These are phyloP conservation scores for Salvelinus sp. DNA, from an alignment of 2,113 vertebrate genomes.

Conservation along the genomic window DNA sequence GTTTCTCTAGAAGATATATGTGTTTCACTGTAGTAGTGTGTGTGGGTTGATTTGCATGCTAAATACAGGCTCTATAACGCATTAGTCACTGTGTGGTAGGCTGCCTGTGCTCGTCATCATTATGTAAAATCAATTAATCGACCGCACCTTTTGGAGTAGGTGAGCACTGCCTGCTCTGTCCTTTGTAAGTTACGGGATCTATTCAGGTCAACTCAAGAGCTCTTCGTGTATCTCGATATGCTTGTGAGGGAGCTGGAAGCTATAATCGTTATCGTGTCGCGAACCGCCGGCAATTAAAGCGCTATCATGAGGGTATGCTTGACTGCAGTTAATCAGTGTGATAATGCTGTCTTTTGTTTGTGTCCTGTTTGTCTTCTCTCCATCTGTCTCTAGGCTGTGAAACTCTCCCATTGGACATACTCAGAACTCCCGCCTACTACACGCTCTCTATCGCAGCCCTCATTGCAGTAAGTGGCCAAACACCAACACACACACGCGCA, in stretches of 20 bases:
- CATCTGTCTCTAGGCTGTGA: conserved; percentile 79
- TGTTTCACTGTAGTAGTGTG: not conserved
- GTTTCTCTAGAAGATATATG: not conserved
- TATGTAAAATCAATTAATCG: conserved; percentile 42
- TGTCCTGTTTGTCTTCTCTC: not conserved
- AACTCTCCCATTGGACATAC: conserved; percentile 87
- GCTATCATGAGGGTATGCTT: not conserved
- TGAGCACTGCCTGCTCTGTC: conserved; percentile 17
- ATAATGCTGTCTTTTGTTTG: no score
- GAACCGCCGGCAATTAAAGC: not conserved
- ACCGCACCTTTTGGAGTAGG: conserved; percentile 18
- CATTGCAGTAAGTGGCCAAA: conserved; percentile 82
- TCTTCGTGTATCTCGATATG: conserved; percentile 34
- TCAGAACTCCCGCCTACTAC: conserved; percentile 88
- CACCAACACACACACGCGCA: not conserved
- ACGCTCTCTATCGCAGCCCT: conserved; percentile 86
- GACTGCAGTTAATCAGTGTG: no score
- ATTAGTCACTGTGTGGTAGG: conserved; percentile 37
- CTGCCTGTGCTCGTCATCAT: conserved; percentile 17
- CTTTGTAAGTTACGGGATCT: conserved; percentile 19
- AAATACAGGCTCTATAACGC: not conserved
- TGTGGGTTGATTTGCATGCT: conserved; percentile 10
- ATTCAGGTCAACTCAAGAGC: conserved; percentile 18
- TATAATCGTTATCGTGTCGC: not conserved
- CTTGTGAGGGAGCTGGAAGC: conserved; percentile 11